These are phyloP conservation scores for Acromyrmex charruanus DNA, from an alignment of 1,140 invertebrate species.

Conservation along the genomic window DNA sequence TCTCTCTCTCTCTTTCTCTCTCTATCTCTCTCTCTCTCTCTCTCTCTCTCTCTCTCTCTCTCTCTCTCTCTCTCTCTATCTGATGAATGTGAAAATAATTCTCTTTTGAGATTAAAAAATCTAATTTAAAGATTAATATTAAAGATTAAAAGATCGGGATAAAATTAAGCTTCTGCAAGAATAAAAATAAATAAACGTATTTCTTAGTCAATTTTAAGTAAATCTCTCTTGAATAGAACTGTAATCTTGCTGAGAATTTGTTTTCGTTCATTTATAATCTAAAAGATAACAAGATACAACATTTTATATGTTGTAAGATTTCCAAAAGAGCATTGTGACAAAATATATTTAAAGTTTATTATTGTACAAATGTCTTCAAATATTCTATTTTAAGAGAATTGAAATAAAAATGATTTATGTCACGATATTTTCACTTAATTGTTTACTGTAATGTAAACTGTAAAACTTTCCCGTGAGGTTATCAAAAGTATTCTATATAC, in stretches of 20 bases:
- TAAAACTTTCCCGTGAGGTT: not conserved
- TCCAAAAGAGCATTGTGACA: not conserved
- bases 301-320: not conserved
- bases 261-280: not conserved
- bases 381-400: not conserved
- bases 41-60: constrained; percentile 34
- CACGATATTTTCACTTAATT: not conserved
- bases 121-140: constrained; percentile 41
- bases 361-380: not conserved
- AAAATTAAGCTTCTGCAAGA: not conserved
- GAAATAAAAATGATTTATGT: not conserved
- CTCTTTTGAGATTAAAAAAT: constrained; percentile 34
- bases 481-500: constrained; percentile 23
- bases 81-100: constrained; percentile 37
- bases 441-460: not conserved
- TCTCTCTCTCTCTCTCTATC: not conserved
- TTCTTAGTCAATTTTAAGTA: constrained; percentile 17
- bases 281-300: not conserved
- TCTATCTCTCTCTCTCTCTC: constrained; percentile 32
- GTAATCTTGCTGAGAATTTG: constrained; percentile 21
- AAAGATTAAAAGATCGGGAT: not conserved
- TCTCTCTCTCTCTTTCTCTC: constrained; percentile 33
- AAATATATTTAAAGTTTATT: constrained; percentile 18
- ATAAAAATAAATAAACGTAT: constrained; percentile 13
- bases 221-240: not conserved